A percentile compares a stretch with the other conserved stretches of the same genome.
phyloP scores from a whole-genome alignment of 2,797 vertebrate species.

The Eremophila alpestris region DNA sequence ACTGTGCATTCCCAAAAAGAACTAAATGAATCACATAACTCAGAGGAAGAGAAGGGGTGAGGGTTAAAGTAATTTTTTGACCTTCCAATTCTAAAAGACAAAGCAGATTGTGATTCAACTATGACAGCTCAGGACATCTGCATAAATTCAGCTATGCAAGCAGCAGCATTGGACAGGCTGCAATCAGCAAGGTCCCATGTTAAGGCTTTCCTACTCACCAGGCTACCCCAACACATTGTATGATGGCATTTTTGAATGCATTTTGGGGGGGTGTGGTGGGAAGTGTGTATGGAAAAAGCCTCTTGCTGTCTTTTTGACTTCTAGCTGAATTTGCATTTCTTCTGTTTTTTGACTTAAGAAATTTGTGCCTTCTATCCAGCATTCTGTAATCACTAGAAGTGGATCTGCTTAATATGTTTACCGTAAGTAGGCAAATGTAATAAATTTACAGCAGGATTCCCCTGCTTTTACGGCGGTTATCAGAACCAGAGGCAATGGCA shows the following conservation, averaged over 20 bases:
- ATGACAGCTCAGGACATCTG: background rate
- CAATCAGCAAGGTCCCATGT: background rate
- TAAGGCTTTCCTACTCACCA: background rate
- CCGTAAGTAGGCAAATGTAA: background rate
- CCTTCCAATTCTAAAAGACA: background rate
- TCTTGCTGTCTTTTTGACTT: background rate
- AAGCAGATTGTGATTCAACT: background rate
- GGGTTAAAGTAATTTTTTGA: background rate
- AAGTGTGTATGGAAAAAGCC: background rate
- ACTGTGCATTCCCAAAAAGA: background rate
- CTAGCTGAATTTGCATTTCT: background rate
- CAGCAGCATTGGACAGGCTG: background rate
- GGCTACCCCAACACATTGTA: background rate
- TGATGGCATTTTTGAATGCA: background rate
- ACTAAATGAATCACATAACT: background rate
- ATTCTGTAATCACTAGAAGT: background rate
- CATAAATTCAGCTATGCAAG: background rate
- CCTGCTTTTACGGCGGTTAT: background rate
- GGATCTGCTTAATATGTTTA: background rate
- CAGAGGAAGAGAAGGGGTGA: background rate
- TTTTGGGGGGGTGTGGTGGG: background rate
- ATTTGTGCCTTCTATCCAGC: background rate
- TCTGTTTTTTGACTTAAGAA: background rate
- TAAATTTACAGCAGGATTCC: background rate
- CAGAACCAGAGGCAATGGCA: background rate